A percentile compares a stretch with the other conserved stretches of the same genome.
These are phyloP conservation scores for Harmothoe impar DNA, from an alignment of 2,888 invertebrate species.

Conservation along the genomic window DNA sequence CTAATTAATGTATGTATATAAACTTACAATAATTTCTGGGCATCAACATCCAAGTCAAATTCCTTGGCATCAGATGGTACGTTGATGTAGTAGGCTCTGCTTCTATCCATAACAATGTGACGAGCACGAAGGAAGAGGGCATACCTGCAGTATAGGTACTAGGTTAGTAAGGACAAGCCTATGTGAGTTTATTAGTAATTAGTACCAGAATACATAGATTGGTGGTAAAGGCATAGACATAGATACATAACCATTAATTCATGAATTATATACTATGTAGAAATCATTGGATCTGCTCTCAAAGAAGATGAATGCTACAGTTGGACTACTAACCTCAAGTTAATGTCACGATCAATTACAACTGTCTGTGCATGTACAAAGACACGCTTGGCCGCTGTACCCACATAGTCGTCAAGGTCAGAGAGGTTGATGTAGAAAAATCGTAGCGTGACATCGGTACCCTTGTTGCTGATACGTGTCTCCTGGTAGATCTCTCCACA, in stretches of 20 bases:
- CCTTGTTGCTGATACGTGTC: neutral
- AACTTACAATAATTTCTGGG: slow-evolving; percentile 29
- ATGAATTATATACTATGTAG: too few species aligned
- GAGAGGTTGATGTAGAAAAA: slow-evolving; percentile 59
- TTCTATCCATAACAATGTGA: slow-evolving; percentile 32
- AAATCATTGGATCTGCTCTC: too few species aligned
- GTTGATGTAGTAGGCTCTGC: slow-evolving; percentile 33
- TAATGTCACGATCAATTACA: slow-evolving; percentile 32
- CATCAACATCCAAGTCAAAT: slow-evolving; percentile 54
- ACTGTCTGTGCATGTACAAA: slow-evolving; percentile 55
- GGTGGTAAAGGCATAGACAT: too few species aligned
- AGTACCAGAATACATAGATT: too few species aligned
- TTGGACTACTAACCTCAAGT: neutral
- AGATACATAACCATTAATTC: too few species aligned
- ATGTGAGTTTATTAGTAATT: too few species aligned
- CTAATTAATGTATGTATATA: too few species aligned
- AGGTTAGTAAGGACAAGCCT: too few species aligned
- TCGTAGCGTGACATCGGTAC: slow-evolving; percentile 44
- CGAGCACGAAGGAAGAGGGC: slow-evolving; percentile 10
- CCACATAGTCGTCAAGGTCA: slow-evolving; percentile 26
- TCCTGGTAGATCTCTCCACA: slow-evolving; percentile 53
- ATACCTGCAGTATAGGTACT: neutral
- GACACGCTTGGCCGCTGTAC: slow-evolving; percentile 25
- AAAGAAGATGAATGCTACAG: too few species aligned
- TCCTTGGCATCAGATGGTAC: slow-evolving; percentile 34